Evolutionary conservation across 2,888 invertebrate species (phyloP), one percentile per base, ranked within the genome.

Genomic region (Hermaeophaga mercurialis): DNA sequence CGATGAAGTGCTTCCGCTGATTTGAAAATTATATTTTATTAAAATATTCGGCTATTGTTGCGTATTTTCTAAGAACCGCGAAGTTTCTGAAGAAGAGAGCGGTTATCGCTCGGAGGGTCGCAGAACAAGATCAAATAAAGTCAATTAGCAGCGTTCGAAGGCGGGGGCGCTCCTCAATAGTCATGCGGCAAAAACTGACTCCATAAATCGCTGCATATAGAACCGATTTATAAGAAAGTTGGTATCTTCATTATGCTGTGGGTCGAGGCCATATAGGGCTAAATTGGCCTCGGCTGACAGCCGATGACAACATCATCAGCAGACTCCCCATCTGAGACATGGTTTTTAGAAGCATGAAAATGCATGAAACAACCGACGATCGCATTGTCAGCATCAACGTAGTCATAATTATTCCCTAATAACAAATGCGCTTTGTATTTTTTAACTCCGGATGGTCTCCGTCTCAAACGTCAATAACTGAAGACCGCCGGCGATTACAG

Each of bases 271-370:
- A 73, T 77, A 78, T 76, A 77, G 76, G 75, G 76, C 70, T 75
- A 77, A 76, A 76, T 76, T 76, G 76, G 76, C 70, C 71, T 66
- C 64, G 68, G 68, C 69, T 76, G 77, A 77, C 77, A 75, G 70
- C 73, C 69, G 75, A 76, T 77, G 76, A 77, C 77, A 76, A 77
- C 75, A 76, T 76, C 75, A 76, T 76, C 77, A 74, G 66, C 70
- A 26, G 43, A 71, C 73, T 74, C 73, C 72, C 72, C 66, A 66
- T 66, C 66, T 69, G 71, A 71, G 72, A 71, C 72, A 70, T 73
- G 69, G 74, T 75, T 75, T 75, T 75, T 75, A 70, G 67, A 43
- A 66, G 62, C 73, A 75, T 75, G 74, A 74, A 75, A 75, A 49
- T 67, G 62, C 73, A 75, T 75, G 74, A 74, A 38, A 48, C 38